Evolutionary conservation across 2,888 invertebrate genomes (phyloP).

Genomic region (Pandemis cinnamomeana): DNA sequence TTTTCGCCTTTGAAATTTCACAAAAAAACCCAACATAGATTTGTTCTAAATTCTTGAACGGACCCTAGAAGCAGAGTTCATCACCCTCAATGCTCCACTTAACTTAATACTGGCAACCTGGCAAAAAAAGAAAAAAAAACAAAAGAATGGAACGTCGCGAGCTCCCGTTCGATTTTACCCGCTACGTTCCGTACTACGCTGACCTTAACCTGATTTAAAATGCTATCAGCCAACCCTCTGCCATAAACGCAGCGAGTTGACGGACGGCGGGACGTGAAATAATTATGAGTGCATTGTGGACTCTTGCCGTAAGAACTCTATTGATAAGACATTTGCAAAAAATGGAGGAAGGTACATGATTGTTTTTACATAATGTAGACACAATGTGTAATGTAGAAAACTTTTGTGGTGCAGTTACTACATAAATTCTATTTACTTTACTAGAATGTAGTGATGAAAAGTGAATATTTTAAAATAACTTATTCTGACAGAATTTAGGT

Average conservation of each 20-base stretch:
- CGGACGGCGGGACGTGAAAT: conserved; percentile 76
- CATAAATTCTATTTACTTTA: too few relatives aligned
- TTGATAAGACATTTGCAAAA: conserved; percentile 54
- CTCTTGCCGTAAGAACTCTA: conserved; percentile 50
- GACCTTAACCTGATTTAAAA: conserved; percentile 84
- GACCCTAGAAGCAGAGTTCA: conserved; percentile 1
- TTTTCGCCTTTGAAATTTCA: background rate
- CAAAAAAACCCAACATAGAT: background rate
- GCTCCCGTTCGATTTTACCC: conserved; percentile 37
- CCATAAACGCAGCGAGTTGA: conserved; percentile 75
- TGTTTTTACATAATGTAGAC: too few relatives aligned
- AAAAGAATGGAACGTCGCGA: conserved; percentile 25
- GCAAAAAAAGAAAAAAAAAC: background rate
- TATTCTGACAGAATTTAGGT: background rate
- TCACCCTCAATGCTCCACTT: conserved; percentile 1
- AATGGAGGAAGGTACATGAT: background rate
- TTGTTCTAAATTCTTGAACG: background rate
- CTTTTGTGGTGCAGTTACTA: too few relatives aligned
- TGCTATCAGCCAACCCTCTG: conserved; percentile 55
- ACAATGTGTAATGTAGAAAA: too few relatives aligned
- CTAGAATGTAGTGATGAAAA: too few relatives aligned
- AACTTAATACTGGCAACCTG: conserved; percentile 12
- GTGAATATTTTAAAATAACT: too few relatives aligned
- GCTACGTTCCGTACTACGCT: conserved; percentile 52
- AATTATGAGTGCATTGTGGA: conserved; percentile 80